Base-by-base conservation (phyloP, 2,888 invertebrate genomes). In the Pollenia angustigena region DNA sequence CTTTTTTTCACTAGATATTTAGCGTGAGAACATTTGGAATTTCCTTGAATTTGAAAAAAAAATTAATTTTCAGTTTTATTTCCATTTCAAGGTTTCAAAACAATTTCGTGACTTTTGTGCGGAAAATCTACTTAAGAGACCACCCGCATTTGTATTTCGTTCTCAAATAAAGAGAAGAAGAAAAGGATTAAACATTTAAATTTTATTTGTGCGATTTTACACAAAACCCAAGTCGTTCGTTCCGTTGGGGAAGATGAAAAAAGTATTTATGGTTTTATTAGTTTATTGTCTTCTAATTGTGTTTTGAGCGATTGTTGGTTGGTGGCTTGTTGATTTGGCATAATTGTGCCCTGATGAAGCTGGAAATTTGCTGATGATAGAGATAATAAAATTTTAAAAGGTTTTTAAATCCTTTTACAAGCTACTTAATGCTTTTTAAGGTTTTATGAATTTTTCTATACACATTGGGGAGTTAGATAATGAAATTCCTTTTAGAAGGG, bases 11-110 rank as follows among this genome's bases (percentile, higher is more conserved):
- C 64, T 40, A 18, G 6, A 80, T 54, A 69, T 71, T 81, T 78
- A 87, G 80, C 86, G 86, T 87, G 87, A 84, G 87, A 87, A 84
- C 76, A 81, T 87, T 84, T 87, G 10, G 9, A 4, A 79, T 75
- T 83, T 83, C 84, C 69, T 11, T 50, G 58, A 85, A 75, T 74
- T 64, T 4, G 0, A 62, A 64, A 42, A 50, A 69, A 8, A 78
- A 50, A 40, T 6, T 54, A 7, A 56, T 48, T 60, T n/a, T 66
- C 14, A n/a, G 18, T 69, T 60, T 50, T 23, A 44, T 64, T 56
- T 12, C 10, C 9, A 40, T 52, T 56, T 40, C 50, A 1, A 68
- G n/a, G n/a, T 81, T 74, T 4, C 7, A 14, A 58, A 68, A 23
- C 0, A 14, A 62, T 54, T 69, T 81, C 87, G 87, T 87, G 87